Percentiles rank a stretch among this genome's conserved stretches.
These are phyloP conservation scores for Temnothorax unifasciatus DNA, from an alignment of 2,888 invertebrate genomes.

Conservation along the genomic window DNA sequence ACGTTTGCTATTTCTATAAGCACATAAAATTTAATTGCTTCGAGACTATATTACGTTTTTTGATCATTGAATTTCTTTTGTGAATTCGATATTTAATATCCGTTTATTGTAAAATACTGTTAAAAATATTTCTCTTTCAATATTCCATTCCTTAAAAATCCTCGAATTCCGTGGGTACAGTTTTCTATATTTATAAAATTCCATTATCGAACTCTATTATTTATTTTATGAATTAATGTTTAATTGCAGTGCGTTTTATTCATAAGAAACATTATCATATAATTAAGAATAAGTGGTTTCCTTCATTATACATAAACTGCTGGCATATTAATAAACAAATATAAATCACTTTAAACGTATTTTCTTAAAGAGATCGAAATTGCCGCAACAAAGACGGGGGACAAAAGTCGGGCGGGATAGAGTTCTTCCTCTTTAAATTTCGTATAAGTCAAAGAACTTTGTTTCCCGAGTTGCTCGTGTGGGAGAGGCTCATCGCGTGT, in stretches of 20 bases:
- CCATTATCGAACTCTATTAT: not conserved
- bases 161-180: not conserved
- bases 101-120: not conserved
- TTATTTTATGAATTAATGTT: not conserved
- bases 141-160: not conserved
- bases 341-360: conserved; percentile 3
- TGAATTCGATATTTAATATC: not conserved
- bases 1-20: conserved; percentile 30
- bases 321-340: conserved; percentile 8
- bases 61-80: not conserved
- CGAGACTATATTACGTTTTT: not conserved
- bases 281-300: not conserved
- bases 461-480: conserved; percentile 63
- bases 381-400: not conserved
- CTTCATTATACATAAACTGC: not conserved
- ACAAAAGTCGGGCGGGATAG: conserved; percentile 36
- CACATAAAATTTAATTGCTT: conserved; percentile 8
- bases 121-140: not conserved
- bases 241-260: not conserved
- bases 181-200: not conserved
- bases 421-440: conserved; percentile 63
- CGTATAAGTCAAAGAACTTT: conserved; percentile 59
- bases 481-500: conserved; percentile 67
- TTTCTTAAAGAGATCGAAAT: conserved; percentile 41
- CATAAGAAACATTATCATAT: not conserved